Percentiles rank a stretch among this genome's conserved stretches.
phyloP scores from a whole-genome alignment of 1,140 invertebrate species.

The Cecropterus lyciades region DNA sequence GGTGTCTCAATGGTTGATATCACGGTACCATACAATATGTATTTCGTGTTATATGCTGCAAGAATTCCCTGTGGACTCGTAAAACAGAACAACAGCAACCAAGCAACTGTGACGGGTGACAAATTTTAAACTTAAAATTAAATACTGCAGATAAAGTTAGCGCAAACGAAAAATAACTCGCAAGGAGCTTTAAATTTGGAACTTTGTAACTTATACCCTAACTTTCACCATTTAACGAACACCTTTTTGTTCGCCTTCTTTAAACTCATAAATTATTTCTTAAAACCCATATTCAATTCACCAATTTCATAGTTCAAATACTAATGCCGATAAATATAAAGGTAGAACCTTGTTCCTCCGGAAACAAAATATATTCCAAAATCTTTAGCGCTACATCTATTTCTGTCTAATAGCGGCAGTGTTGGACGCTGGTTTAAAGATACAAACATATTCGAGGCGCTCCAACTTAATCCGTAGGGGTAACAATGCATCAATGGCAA shows the following conservation, averaged over 20 bases:
- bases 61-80: background rate
- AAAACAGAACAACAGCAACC: conserved; percentile 19
- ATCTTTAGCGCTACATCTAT: no score
- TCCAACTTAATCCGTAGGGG: no score
- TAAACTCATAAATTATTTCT: background rate
- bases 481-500: no score
- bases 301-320: background rate
- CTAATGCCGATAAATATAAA: no score
- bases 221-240: conserved; percentile 10
- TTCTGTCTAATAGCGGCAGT: no score
- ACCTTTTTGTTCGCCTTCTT: background rate
- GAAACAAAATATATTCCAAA: no score
- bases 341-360: no score
- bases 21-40: conserved; percentile 30
- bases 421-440: no score
- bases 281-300: no score
- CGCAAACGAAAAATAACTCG: conserved; percentile 12
- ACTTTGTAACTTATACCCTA: conserved; percentile 9
- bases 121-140: conserved; percentile 27
- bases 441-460: no score
- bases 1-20: conserved; percentile 20
- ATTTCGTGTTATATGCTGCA: conserved; percentile 25
- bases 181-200: conserved; percentile 5
- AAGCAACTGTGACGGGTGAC: conserved; percentile 11
- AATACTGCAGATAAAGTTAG: conserved; percentile 17